phyloP scores from a whole-genome alignment of 2,888 invertebrate genomes.

The Quadroppia sp. region DNA sequence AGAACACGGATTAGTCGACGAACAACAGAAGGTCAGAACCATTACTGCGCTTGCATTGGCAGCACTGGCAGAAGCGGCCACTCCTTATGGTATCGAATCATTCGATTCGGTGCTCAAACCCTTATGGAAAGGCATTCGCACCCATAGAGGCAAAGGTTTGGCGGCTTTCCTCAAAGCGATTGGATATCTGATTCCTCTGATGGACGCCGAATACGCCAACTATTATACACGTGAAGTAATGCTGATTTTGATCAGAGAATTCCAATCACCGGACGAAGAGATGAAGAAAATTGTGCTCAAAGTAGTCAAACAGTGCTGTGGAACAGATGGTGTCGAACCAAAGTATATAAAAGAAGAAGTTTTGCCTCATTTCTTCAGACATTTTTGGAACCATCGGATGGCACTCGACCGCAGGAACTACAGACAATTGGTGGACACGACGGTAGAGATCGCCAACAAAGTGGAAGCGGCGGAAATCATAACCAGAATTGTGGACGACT shows the following conservation, averaged over 20 bases:
- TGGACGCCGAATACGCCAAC: slow-evolving; percentile 99
- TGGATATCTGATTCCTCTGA: slow-evolving; percentile 96
- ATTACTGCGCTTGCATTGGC: slow-evolving; percentile 98
- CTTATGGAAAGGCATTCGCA: slow-evolving; percentile 97
- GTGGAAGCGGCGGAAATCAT: slow-evolving; percentile 99
- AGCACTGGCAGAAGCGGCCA: slow-evolving; percentile 96
- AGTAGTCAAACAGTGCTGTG: slow-evolving; percentile 99
- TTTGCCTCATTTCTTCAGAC: slow-evolving; percentile 94
- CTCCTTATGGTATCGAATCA: slow-evolving; percentile 99
- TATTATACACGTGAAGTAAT: slow-evolving; percentile 99
- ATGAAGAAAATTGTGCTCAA: slow-evolving; percentile 99
- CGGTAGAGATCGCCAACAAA: slow-evolving; percentile 99
- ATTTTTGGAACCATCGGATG: slow-evolving; percentile 99
- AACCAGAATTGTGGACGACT: slow-evolving; percentile 94
- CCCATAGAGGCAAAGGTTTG: slow-evolving; percentile 72
- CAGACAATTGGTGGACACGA: slow-evolving; percentile 94
- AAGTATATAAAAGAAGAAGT: slow-evolving; percentile 99
- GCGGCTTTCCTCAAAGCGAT: slow-evolving; percentile 99
- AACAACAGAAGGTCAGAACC: slow-evolving; percentile 98
- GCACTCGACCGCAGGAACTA: slow-evolving; percentile 97
- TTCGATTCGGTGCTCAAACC: slow-evolving; percentile 99
- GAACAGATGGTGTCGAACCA: slow-evolving; percentile 98
- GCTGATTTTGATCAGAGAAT: slow-evolving; percentile 97
- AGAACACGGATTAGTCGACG: slow-evolving; percentile 95
- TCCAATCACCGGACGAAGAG: slow-evolving; percentile 99